These are phyloP conservation scores for Ophiodon elongatus DNA, from an alignment of 2,113 vertebrate species.

Conservation along the genomic window DNA sequence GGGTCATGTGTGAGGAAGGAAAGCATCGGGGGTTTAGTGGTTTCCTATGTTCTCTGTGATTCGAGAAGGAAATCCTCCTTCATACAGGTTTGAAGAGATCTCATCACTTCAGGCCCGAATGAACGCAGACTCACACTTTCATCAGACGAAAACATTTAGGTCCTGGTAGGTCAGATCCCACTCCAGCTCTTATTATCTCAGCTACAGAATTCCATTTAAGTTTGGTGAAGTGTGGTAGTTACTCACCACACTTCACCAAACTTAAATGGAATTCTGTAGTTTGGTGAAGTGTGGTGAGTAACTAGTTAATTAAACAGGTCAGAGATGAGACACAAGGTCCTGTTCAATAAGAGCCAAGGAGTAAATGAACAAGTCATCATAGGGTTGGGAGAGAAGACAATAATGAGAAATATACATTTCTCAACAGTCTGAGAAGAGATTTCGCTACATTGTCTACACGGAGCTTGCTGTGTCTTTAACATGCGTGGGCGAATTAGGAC, in stretches of 20 bases:
- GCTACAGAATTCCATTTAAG: neutral
- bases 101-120: neutral
- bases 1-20: neutral
- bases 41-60: neutral
- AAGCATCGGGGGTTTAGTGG: neutral
- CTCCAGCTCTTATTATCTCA: neutral
- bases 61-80: neutral
- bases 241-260: too few relatives aligned
- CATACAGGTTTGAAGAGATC: neutral
- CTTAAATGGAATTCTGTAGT: too few relatives aligned
- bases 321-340: neutral
- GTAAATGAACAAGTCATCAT: neutral
- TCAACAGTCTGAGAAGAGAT: neutral
- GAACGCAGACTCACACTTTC: neutral
- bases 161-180: neutral
- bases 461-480: neutral
- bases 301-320: neutral
- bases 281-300: neutral
- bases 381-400: neutral
- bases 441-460: neutral
- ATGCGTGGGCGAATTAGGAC: neutral
- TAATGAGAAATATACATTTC: neutral
- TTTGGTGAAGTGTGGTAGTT: too few relatives aligned
- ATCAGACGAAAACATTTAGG: conserved; percentile 3
- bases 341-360: neutral